These are phyloP conservation scores for Acronicta psi DNA, from an alignment of 2,888 invertebrate genomes.

Conservation along the genomic window DNA sequence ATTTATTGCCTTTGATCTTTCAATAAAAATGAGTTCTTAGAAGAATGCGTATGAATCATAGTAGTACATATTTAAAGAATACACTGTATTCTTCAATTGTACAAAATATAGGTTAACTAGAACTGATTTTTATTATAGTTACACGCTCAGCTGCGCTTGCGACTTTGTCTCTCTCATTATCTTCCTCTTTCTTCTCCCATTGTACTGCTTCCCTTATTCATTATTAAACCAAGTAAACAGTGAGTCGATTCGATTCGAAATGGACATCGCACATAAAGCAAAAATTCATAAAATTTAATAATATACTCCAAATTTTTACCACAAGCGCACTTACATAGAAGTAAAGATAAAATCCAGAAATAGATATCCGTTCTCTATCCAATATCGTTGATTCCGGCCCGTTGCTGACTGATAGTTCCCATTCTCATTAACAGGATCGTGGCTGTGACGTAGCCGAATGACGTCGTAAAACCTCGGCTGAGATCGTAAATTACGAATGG, in stretches of 20 bases:
- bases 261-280: constrained; percentile 11
- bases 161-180: no score
- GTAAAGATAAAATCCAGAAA: constrained; percentile 66
- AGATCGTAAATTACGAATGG: constrained; percentile 67
- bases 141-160: no score
- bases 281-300: constrained; percentile 33
- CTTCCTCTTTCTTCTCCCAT: no score
- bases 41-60: constrained; percentile 24
- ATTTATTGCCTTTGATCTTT: constrained; percentile 34
- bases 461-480: constrained; percentile 61
- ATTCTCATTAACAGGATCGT: constrained; percentile 76
- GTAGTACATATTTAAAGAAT: background rate
- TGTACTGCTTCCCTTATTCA: no score
- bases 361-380: constrained; percentile 82
- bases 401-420: constrained; percentile 81
- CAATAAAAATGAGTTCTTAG: constrained; percentile 8
- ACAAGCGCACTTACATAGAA: constrained; percentile 33
- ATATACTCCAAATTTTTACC: constrained; percentile 20
- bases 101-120: background rate
- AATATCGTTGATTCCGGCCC: constrained; percentile 70
- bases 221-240: no score
- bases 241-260: no score
- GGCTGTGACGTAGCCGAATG: constrained; percentile 61
- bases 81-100: background rate
- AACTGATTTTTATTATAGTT: background rate